Evolutionary conservation across 2,888 invertebrate species (phyloP).

Genomic region (Plagodis pulveraria): DNA sequence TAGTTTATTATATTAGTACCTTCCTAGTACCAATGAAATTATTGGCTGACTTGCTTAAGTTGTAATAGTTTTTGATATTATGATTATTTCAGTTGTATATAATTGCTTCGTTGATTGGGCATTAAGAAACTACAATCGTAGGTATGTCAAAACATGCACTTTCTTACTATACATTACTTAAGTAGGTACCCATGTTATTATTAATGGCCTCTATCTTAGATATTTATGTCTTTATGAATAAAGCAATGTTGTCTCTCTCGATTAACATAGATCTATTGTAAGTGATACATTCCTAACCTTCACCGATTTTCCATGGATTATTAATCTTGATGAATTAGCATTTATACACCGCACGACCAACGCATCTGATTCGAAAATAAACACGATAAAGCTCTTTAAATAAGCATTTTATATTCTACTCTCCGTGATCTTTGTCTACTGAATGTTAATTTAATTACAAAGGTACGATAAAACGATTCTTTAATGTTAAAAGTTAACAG

Average conservation of each 20-base stretch:
- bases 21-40: too few relatives aligned
- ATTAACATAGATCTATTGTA: constrained; percentile 37
- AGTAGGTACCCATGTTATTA: neutral
- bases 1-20: too few relatives aligned
- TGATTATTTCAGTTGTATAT: too few relatives aligned
- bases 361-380: constrained; percentile 19
- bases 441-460: neutral
- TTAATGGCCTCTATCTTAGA: neutral
- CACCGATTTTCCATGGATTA: constrained; percentile 42
- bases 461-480: too few relatives aligned
- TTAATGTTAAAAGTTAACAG: too few relatives aligned
- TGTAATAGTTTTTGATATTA: too few relatives aligned
- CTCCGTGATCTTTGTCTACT: constrained; percentile 6
- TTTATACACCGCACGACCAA: constrained; percentile 21
- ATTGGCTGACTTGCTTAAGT: too few relatives aligned
- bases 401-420: constrained; percentile 17
- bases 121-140: too few relatives aligned
- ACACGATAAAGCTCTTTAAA: constrained; percentile 18
- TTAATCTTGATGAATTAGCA: constrained; percentile 22
- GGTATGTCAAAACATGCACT: too few relatives aligned
- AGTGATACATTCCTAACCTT: constrained; percentile 45
- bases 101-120: too few relatives aligned
- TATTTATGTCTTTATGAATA: neutral
- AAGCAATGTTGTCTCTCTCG: constrained; percentile 41
- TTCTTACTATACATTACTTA: too few relatives aligned